These are phyloP conservation scores for Nowickia ferox DNA, from an alignment of 2,888 invertebrate species.

Conservation along the genomic window DNA sequence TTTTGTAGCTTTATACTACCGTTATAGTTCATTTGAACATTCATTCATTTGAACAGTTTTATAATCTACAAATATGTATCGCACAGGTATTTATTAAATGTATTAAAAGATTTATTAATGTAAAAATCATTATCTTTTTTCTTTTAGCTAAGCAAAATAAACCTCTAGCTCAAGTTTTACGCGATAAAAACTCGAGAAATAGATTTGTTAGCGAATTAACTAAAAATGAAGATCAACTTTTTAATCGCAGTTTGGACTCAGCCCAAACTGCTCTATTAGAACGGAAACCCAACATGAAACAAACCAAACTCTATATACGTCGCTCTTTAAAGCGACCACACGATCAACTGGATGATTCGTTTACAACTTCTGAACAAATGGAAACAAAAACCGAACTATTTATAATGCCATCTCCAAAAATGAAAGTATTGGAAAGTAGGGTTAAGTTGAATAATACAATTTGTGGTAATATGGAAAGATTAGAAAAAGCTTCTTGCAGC, in stretches of 20 bases:
- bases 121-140: constrained; percentile 13
- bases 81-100: constrained; percentile 72
- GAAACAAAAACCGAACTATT: constrained; percentile 72
- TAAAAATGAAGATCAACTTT: constrained; percentile 58
- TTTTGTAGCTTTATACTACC: constrained; percentile 9
- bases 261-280: constrained; percentile 73
- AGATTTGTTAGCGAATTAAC: constrained; percentile 66
- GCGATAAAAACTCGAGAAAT: constrained; percentile 65
- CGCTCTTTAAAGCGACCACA: constrained; percentile 68
- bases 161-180: constrained; percentile 64
- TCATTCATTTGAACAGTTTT: neutral
- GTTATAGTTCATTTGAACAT: constrained; percentile 20
- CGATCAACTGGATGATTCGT: constrained; percentile 29
- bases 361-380: constrained; percentile 66
- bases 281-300: constrained; percentile 75
- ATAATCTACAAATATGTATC: constrained; percentile 70
- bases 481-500: constrained; percentile 37
- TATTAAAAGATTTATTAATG: constrained; percentile 21
- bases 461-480: constrained; percentile 1
- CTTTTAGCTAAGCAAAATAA: constrained; percentile 47
- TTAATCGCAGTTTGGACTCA: constrained; percentile 75
- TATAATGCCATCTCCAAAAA: constrained; percentile 70
- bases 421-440: constrained; percentile 53
- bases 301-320: constrained; percentile 76
- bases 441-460: constrained; percentile 63